phyloP scores from a whole-genome alignment of 2,113 vertebrate genomes.

The Carassius auratus region DNA sequence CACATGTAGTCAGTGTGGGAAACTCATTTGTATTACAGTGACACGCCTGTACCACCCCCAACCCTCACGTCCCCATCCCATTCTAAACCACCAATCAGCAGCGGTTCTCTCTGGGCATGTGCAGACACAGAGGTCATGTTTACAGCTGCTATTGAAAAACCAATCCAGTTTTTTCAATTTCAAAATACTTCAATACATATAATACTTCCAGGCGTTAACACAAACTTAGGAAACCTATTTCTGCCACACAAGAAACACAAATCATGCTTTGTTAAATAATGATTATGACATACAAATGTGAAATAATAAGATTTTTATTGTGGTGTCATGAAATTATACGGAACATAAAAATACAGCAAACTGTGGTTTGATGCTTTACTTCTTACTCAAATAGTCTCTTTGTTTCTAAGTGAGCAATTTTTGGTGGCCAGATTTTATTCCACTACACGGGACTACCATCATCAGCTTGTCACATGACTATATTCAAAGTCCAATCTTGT shows the following conservation, averaged over 20 bases:
- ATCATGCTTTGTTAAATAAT: not conserved
- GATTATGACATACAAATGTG: not conserved
- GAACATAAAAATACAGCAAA: too few species aligned
- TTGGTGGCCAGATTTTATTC: not conserved
- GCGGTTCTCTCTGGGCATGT: not conserved
- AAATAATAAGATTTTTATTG: too few species aligned
- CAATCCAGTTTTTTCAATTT: not conserved
- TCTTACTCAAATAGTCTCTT: too few species aligned
- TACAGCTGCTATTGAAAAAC: too few species aligned
- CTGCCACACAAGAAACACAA: not conserved
- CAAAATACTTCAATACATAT: not conserved
- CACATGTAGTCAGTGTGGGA: constrained; percentile 21
- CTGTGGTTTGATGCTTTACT: too few species aligned
- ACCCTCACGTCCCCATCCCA: not conserved
- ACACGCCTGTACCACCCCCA: not conserved
- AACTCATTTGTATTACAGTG: not conserved
- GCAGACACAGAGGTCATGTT: not conserved
- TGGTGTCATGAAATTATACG: too few species aligned
- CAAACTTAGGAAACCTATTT: not conserved
- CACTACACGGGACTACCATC: not conserved
- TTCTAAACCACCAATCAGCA: not conserved
- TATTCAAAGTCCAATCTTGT: not conserved
- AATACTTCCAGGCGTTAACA: not conserved
- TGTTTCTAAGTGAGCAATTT: not conserved
- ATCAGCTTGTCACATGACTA: not conserved